Base-by-base conservation (phyloP, 2,888 invertebrate genomes). In the Aleiodes alternator region DNA sequence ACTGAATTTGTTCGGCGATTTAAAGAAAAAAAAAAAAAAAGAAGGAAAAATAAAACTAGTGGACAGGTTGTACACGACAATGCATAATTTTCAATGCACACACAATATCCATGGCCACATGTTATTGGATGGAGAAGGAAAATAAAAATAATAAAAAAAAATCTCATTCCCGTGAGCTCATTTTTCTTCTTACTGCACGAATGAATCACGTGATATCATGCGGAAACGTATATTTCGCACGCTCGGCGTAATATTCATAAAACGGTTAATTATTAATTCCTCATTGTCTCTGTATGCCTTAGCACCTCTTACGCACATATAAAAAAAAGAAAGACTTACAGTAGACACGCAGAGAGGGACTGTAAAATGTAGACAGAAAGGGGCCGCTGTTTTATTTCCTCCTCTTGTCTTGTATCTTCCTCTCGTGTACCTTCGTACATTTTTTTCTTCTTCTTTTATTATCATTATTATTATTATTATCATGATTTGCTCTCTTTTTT, bases 161-260 rank as follows among this genome's bases (percentile, higher is more conserved):
- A 34, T 56, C 29, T 68, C 69, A 68, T 69, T 76, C 73, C 51
- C 76, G 77, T 77, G 80, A 59, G 34, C 43, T 43, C 48, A 43
- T 64, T 64, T 64, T 23, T 43, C 43, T 79, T 80, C 81, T 77
- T 78, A 80, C 80, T 75, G 29, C 50, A 53, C 29, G 68, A 59
- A 53, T 53, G 59, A 61, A 53, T 6, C 43, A 64, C 64, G 59
- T 61, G 72, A 51, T 59, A 51, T 51, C 34, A 72, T 8, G 82
- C 83, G 85, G 85, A 86, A 87, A 85, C 80, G 84, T 80, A 81
- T 57, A 81, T 85, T 88, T 89, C 89, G 86, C 89, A 89, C 89
- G 88, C 84, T 88, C 87, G 82, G 84, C 81, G 84, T 86, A 86
- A 88, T 87, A 87, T 86, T 87, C 85, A 87, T 86, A 86, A 86